phyloP scores from a whole-genome alignment of 2,797 vertebrate genomes.

The Macrochelys suwanniensis region DNA sequence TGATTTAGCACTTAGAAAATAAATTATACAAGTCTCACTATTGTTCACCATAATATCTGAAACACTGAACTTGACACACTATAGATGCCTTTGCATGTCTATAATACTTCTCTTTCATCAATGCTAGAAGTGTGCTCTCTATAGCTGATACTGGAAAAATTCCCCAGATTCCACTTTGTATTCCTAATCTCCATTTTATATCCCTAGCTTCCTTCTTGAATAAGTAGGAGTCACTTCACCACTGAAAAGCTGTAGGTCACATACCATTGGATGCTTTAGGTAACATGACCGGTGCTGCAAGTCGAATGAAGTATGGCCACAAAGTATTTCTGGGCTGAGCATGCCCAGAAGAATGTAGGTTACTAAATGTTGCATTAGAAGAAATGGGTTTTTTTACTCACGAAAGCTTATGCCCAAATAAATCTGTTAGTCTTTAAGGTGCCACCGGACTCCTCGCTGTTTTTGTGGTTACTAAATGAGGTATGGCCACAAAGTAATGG shows the following conservation, averaged over 20 bases:
- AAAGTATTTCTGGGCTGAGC: not conserved
- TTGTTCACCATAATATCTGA: not conserved
- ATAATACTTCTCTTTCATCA: not conserved
- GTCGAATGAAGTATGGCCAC: not conserved
- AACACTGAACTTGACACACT: not conserved
- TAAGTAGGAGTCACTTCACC: not conserved
- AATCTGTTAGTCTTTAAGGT: too few relatives aligned
- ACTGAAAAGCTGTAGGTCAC: not conserved
- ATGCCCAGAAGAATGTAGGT: not conserved
- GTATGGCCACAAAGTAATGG: not conserved
- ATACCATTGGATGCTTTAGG: not conserved
- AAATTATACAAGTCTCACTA: constrained; percentile 3
- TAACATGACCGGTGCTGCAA: not conserved
- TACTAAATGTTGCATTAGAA: not conserved
- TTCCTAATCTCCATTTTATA: not conserved
- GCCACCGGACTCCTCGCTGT: too few relatives aligned
- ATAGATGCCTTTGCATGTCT: not conserved
- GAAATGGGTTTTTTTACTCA: too few relatives aligned
- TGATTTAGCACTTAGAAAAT: not conserved
- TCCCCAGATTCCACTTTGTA: not conserved
- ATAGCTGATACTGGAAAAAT: not conserved
- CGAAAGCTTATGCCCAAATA: too few relatives aligned
- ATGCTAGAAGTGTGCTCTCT: not conserved
- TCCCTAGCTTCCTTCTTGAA: not conserved
- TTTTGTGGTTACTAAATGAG: not conserved